Base-by-base conservation (phyloP, 2,113 vertebrate genomes). In the Brachyhypopomus occidentalis region DNA sequence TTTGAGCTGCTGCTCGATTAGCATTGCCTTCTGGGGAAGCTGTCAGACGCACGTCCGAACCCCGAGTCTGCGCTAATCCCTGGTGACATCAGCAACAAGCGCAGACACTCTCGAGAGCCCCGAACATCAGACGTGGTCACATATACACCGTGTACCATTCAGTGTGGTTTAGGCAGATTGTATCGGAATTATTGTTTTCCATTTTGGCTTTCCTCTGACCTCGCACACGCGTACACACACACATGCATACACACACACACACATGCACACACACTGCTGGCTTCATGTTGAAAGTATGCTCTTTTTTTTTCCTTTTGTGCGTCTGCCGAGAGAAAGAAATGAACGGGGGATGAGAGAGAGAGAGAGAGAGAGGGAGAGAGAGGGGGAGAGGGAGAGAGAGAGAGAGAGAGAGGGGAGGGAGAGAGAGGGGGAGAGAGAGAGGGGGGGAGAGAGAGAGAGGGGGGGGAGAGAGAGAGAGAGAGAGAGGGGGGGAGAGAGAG, bases 241-340 rank as follows among this genome's bases (percentile, higher is more conserved):
- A 48, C 67, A 79, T 66, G 63, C 79, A 90, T 34, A 64, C 16
- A 85, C 63, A 86, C 72, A 86, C 75, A 83, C 77, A 63, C 85
- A 84, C 79, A 73, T 67, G 59, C 76, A 69, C 41, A 78, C 64
- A 67, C 77, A 64, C 75, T 84, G 85, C 83, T 90, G 88, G 86
- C 89, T 92, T 89, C 87, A 89, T 90, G 89, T 91, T 89, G 82
- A 91, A 92, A 91, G 85, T 91, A 90, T 91, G 90, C 90, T 81
- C 77, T 76, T 83, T 72, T 86, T 84, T 83, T 78, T 22, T 30
- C 79, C 45, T 78, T 74, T 66, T 60, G 52, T 81, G 74, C 52
- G 84, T 88, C 77, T 80, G 87, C 88, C 77, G 76, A 84, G 84
- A 78, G 56, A 69, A 73, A 79, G 84, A 82, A 59, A 72, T 48